These are phyloP conservation scores for Papilio aristodemus DNA, from an alignment of 1,140 invertebrate genomes.

Conservation along the genomic window DNA sequence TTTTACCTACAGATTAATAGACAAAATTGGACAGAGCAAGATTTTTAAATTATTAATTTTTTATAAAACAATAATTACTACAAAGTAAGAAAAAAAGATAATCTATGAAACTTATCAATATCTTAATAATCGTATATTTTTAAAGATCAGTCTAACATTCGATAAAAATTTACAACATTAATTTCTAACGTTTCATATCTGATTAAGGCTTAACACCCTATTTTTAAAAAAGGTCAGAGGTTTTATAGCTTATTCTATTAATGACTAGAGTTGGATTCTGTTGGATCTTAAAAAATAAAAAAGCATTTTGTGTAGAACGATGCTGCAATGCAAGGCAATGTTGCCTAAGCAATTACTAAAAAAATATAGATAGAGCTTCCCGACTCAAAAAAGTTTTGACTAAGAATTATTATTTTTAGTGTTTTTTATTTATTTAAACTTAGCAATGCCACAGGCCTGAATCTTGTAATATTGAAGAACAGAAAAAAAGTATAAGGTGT, in stretches of 20 bases:
- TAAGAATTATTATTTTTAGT: neutral
- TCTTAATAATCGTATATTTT: conserved; percentile 71
- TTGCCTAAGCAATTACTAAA: neutral
- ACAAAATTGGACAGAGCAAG: conserved; percentile 71
- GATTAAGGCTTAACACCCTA: conserved; percentile 54
- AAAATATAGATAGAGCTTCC: too few relatives aligned
- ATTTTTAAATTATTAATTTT: conserved; percentile 52
- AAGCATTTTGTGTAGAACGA: neutral
- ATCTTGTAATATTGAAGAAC: neutral
- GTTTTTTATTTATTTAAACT: too few relatives aligned
- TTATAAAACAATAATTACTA: conserved; percentile 60
- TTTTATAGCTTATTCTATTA: conserved; percentile 23
- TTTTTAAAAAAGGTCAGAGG: conserved; percentile 36
- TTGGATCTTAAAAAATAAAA: neutral
- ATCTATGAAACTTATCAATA: conserved; percentile 70
- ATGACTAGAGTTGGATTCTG: conserved; percentile 16
- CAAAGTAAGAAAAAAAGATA: conserved; percentile 58
- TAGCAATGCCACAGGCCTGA: neutral
- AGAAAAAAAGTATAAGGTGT: too few relatives aligned
- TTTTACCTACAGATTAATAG: conserved; percentile 62
- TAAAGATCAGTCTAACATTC: conserved; percentile 80
- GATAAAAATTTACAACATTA: conserved; percentile 76
- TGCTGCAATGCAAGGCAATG: too few relatives aligned
- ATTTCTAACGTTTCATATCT: conserved; percentile 56
- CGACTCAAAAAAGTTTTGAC: neutral